phyloP scores from a whole-genome alignment of 2,113 vertebrate species.

The Edolisoma coerulescens region DNA sequence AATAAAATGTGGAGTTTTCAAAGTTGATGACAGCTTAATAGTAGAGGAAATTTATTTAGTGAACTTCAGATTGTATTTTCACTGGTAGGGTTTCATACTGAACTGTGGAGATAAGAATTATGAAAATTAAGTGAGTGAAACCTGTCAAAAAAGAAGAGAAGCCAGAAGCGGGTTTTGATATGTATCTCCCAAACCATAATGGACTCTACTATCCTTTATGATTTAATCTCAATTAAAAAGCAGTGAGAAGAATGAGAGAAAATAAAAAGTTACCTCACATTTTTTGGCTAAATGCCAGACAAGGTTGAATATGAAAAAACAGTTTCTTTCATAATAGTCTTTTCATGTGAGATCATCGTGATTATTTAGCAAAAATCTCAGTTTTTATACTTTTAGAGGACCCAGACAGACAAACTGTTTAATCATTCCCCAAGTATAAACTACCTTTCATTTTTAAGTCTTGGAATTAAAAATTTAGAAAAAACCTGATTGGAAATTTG shows the following conservation, averaged over 20 bases:
- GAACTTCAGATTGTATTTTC: neutral
- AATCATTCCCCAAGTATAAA: neutral
- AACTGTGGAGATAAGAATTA: neutral
- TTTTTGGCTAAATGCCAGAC: neutral
- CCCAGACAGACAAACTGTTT: neutral
- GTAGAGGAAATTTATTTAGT: neutral
- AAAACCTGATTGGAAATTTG: neutral
- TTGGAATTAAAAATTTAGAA: neutral
- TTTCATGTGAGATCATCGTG: neutral
- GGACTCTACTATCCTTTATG: neutral
- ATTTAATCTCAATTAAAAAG: neutral
- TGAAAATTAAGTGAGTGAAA: neutral
- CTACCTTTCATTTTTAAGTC: neutral
- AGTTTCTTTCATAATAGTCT: neutral
- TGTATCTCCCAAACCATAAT: neutral
- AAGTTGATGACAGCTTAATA: slow-evolving; percentile 22
- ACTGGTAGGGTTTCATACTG: neutral
- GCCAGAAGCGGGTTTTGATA: neutral
- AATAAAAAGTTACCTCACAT: fast-evolving
- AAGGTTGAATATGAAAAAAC: neutral
- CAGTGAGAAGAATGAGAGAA: neutral
- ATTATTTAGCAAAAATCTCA: neutral
- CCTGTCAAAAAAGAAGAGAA: slow-evolving; percentile 2
- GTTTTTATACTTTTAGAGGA: neutral
- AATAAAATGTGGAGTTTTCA: neutral